Percentiles rank a stretch among this genome's conserved stretches.
phyloP scores from a whole-genome alignment of 2,113 vertebrate species.

The Megaceryle torquata region DNA sequence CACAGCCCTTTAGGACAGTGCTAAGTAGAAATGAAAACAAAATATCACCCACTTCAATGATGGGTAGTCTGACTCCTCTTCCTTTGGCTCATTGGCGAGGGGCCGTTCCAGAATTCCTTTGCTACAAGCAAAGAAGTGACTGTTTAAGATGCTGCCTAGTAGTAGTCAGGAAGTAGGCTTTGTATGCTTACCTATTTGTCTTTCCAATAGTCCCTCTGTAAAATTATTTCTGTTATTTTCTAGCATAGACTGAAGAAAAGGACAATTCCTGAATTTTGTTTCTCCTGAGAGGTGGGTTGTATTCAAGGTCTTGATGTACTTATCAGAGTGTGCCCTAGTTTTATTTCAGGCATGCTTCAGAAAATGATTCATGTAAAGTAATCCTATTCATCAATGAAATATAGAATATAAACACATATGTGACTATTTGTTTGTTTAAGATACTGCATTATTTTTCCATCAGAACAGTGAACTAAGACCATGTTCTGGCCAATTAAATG shows the following conservation, averaged over 20 bases:
- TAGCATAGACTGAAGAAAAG: background rate
- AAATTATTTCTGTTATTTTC: background rate
- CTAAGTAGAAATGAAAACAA: background rate
- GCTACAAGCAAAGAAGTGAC: background rate
- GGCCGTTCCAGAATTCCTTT: background rate
- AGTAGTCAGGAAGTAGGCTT: background rate
- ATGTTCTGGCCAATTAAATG: background rate
- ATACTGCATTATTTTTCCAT: background rate
- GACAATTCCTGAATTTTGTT: background rate
- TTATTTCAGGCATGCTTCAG: background rate
- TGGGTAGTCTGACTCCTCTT: background rate
- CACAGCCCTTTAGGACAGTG: background rate
- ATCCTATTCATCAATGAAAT: background rate
- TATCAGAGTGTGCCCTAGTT: background rate
- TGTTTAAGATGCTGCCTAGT: background rate
- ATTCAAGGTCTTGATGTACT: background rate
- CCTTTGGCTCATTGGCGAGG: background rate
- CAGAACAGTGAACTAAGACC: background rate
- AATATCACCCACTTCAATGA: background rate
- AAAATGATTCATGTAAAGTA: background rate
- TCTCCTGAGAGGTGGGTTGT: background rate
- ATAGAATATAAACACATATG: background rate
- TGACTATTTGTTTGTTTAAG: background rate
- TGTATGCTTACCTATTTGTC: background rate
- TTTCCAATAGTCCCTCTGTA: background rate